Evolutionary conservation across 1,140 invertebrate genomes (phyloP).

Genomic region (Lanistes nyassanus): DNA sequence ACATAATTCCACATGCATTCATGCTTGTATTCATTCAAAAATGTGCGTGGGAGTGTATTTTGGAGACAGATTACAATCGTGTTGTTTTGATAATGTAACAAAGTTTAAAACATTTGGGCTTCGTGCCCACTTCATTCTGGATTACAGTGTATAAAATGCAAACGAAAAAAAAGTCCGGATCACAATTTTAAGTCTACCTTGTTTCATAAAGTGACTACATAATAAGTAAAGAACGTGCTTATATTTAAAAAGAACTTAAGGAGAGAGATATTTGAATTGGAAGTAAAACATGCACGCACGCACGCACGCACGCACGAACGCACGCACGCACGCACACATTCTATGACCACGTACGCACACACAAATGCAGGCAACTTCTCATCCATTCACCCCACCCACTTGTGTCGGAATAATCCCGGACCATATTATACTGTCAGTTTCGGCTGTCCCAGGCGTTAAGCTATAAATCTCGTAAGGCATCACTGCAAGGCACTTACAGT

Average conservation of each 20-base stretch:
- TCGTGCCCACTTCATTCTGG: background rate
- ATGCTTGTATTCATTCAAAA: background rate
- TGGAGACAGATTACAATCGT: background rate
- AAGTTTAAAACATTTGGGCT: background rate
- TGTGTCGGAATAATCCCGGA: too few species aligned
- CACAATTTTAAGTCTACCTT: background rate
- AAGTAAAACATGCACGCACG: background rate
- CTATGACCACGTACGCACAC: conserved; percentile 17
- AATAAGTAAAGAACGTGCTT: too few species aligned
- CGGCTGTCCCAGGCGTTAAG: too few species aligned
- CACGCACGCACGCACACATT: background rate
- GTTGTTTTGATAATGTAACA: background rate
- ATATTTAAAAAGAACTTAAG: background rate
- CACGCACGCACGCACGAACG: too few species aligned
- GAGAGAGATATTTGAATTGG: background rate
- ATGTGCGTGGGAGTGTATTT: background rate
- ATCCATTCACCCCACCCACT: too few species aligned
- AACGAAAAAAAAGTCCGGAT: background rate
- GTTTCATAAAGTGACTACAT: conserved; percentile 16
- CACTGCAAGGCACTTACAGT: too few species aligned
- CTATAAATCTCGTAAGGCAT: too few species aligned
- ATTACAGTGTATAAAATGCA: background rate
- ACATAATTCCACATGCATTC: too few species aligned
- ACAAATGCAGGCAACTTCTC: too few species aligned
- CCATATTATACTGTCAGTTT: too few species aligned